phyloP scores from a whole-genome alignment of 2,113 vertebrate species.

The Lipophrys pholis region DNA sequence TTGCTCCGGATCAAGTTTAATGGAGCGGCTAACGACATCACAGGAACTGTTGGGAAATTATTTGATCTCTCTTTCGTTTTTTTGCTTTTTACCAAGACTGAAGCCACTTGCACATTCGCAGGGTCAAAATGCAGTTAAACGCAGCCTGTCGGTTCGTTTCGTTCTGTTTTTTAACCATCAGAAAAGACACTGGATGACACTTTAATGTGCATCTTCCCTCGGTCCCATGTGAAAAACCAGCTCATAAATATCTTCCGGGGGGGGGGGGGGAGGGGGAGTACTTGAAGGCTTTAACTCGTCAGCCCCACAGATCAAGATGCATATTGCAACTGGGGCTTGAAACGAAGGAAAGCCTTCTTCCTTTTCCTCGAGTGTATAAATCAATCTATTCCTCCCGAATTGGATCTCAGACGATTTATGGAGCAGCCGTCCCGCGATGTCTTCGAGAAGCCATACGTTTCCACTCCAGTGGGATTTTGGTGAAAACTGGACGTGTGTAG shows the following conservation, averaged over 20 bases:
- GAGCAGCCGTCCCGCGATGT: slow-evolving; percentile 49
- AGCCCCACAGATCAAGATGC: not conserved
- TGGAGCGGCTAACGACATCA: not conserved
- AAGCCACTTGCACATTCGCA: no score
- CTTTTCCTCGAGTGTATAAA: slow-evolving; percentile 34
- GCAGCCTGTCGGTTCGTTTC: no score
- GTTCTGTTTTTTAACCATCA: no score
- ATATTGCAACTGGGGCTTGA: slow-evolving; percentile 15
- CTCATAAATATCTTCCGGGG: no score
- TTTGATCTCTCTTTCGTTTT: not conserved
- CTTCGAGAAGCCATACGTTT: slow-evolving; percentile 54
- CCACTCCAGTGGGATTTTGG: slow-evolving; percentile 26
- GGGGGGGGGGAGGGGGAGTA: no score
- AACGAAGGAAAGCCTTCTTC: not conserved
- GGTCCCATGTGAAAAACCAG: no score
- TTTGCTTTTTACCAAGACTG: no score
- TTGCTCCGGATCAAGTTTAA: not conserved
- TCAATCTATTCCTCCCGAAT: slow-evolving; percentile 18
- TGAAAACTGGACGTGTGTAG: slow-evolving; percentile 29
- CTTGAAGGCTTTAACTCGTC: not conserved
- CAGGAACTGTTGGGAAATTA: not conserved
- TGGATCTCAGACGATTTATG: slow-evolving; percentile 39
- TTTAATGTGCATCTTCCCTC: no score
- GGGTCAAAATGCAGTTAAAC: no score
- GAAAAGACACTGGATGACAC: no score